phyloP scores from a whole-genome alignment of 53 echinoderm and acorn worm genomes.

The Actinopyga echinites region DNA sequence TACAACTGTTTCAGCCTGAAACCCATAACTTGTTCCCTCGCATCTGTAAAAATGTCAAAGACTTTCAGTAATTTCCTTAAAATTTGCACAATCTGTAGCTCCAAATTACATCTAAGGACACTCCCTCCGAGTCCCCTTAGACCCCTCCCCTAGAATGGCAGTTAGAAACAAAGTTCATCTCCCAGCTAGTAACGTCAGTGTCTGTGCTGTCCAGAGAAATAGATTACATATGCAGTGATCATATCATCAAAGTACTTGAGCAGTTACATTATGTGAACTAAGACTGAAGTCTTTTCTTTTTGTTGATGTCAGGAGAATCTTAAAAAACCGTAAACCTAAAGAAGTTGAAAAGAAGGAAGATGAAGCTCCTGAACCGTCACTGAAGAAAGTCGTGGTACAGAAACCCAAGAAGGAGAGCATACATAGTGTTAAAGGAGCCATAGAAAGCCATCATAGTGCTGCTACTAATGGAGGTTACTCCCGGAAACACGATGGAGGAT shows the following conservation, averaged over 20 bases:
- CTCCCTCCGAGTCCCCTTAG: too few species aligned
- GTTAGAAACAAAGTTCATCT: too few species aligned
- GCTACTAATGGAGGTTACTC: conserved; percentile 92
- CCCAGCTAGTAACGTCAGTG: too few species aligned
- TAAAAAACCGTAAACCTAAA: conserved; percentile 75
- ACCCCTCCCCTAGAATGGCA: too few species aligned
- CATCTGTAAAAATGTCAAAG: too few species aligned
- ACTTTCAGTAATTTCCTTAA: too few species aligned
- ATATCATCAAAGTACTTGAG: too few species aligned
- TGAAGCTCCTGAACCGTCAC: conserved; percentile 34
- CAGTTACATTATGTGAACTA: neutral
- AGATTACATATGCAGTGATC: too few species aligned
- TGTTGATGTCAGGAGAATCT: conserved; percentile 61
- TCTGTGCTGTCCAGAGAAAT: too few species aligned
- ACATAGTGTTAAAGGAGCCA: conserved; percentile 86
- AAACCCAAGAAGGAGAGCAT: conserved; percentile 91
- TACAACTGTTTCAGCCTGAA: too few species aligned
- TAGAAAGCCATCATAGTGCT: conserved; percentile 88
- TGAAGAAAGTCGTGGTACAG: conserved; percentile 56
- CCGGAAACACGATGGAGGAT: conserved; percentile 94
- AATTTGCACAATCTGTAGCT: too few species aligned
- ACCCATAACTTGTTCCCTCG: too few species aligned
- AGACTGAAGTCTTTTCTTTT: conserved; percentile 9
- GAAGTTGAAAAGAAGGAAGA: conserved; percentile 33
- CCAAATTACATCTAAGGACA: neutral